These are phyloP conservation scores for Mesorhabditis spiculigera DNA, from an alignment of 2,888 invertebrate species.

Conservation along the genomic window DNA sequence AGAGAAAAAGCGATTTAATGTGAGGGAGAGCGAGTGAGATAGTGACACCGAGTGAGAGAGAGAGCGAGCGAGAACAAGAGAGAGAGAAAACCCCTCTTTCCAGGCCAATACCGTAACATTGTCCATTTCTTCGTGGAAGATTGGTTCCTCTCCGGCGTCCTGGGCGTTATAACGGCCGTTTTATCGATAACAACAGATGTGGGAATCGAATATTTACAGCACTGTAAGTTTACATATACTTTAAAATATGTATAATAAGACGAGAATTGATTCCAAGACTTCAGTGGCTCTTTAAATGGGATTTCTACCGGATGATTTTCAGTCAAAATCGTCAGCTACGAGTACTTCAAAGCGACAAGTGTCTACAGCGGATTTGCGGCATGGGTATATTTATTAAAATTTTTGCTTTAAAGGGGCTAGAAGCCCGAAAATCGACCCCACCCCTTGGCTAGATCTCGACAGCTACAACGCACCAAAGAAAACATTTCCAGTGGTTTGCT, in stretches of 20 bases:
- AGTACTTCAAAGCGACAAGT: background rate
- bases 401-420: too few relatives aligned
- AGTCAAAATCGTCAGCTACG: background rate
- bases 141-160: slow-evolving; percentile 62
- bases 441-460: too few relatives aligned
- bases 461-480: too few relatives aligned
- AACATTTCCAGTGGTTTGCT: too few relatives aligned
- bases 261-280: background rate
- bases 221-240: slow-evolving; percentile 40
- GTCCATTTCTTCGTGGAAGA: slow-evolving; percentile 60
- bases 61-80: too few relatives aligned
- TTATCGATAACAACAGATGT: slow-evolving; percentile 54
- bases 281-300: slow-evolving; percentile 62
- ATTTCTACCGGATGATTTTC: too few relatives aligned
- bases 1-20: too few relatives aligned
- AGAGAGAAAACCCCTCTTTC: slow-evolving; percentile 4
- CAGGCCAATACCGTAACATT: slow-evolving; percentile 49
- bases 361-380: background rate
- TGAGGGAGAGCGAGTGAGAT: too few relatives aligned
- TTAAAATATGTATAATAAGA: background rate
- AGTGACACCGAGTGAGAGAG: too few relatives aligned
- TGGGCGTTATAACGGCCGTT: slow-evolving; percentile 62
- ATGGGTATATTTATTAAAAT: background rate
- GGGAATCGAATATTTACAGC: slow-evolving; percentile 52
- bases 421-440: too few relatives aligned